These are phyloP conservation scores for Lypha dubia DNA, from an alignment of 2,888 invertebrate genomes.

Conservation along the genomic window DNA sequence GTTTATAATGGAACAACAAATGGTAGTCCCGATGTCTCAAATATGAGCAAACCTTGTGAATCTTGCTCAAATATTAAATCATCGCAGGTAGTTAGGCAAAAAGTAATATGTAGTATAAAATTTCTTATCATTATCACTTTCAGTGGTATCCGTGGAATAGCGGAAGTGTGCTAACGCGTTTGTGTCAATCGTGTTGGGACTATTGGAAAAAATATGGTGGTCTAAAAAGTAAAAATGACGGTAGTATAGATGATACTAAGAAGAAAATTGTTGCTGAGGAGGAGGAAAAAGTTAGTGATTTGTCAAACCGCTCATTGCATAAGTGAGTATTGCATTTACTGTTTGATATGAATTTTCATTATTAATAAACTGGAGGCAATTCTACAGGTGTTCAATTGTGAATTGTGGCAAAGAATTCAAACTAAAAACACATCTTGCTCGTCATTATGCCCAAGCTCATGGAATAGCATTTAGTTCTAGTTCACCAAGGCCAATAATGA, in stretches of 20 bases:
- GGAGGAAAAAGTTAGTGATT: slow-evolving; percentile 84
- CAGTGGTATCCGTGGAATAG: slow-evolving; percentile 99
- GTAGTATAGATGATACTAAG: slow-evolving; percentile 83
- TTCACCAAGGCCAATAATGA: slow-evolving; percentile 96
- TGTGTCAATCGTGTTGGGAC: slow-evolving; percentile 97
- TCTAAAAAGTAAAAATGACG: slow-evolving; percentile 88
- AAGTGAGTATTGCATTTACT: slow-evolving; percentile 75
- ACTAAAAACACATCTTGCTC: slow-evolving; percentile 95
- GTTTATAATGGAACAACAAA: slow-evolving; percentile 87
- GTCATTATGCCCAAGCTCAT: slow-evolving; percentile 97
- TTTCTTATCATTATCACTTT: slow-evolving; percentile 72
- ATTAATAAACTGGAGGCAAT: slow-evolving; percentile 43
- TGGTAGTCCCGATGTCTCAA: slow-evolving; percentile 84
- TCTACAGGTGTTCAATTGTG: slow-evolving; percentile 92
- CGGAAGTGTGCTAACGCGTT: slow-evolving; percentile 94
- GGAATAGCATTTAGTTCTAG: slow-evolving; percentile 88
- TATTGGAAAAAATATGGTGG: slow-evolving; percentile 99
- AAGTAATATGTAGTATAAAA: background rate
- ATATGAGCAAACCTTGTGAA: slow-evolving; percentile 91
- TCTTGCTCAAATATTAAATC: slow-evolving; percentile 88
- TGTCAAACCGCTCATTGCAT: slow-evolving; percentile 83
- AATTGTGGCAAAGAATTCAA: slow-evolving; percentile 98
- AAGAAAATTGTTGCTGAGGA: slow-evolving; percentile 82
- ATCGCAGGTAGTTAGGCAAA: slow-evolving; percentile 84
- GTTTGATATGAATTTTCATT: slow-evolving; percentile 7